Conservation (phyloP, 2,797 vertebrate genomes). For the Onychomys torridus region DNA sequence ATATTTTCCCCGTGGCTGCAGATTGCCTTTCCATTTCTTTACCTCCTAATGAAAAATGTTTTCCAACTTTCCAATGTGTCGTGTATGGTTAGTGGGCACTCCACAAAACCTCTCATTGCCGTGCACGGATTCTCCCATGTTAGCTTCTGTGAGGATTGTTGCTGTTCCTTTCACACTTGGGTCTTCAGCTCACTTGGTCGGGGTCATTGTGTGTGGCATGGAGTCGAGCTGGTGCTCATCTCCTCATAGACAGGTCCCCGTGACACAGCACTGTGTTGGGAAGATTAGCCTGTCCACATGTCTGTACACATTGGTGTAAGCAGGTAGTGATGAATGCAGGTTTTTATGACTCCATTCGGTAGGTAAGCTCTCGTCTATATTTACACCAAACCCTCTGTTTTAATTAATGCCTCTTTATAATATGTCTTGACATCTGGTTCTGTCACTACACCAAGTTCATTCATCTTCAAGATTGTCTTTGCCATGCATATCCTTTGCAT, state of each 20-base stretch:
- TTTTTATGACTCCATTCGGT: conserved; percentile 3
- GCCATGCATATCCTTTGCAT: not conserved
- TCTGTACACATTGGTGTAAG: not conserved
- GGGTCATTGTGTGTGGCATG: not conserved
- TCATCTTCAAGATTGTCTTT: conserved; percentile 16
- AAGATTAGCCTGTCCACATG: not conserved
- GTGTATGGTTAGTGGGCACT: not conserved
- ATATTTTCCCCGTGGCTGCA: not conserved
- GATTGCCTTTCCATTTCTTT: conserved; percentile 38
- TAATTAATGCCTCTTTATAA: conserved; percentile 23
- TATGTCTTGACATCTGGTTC: not conserved
- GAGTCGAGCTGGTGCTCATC: not conserved
- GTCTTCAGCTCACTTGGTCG: not conserved
- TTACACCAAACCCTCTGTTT: conserved; percentile 34
- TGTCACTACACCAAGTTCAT: not conserved
- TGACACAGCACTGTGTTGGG: not conserved
- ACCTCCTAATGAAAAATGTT: conserved; percentile 17
- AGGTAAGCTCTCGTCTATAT: not conserved
- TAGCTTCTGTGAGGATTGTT: not conserved
- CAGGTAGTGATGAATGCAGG: not conserved
- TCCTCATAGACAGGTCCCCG: not conserved
- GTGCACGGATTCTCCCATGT: not conserved
- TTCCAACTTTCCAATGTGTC: not conserved
- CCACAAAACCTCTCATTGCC: not conserved
- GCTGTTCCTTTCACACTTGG: not conserved